Evolutionary conservation across 37 sponge, comb jelly and placozoan species (phyloP), one percentile per base, ranked within the genome.

Genomic region (Beroe ovata): DNA sequence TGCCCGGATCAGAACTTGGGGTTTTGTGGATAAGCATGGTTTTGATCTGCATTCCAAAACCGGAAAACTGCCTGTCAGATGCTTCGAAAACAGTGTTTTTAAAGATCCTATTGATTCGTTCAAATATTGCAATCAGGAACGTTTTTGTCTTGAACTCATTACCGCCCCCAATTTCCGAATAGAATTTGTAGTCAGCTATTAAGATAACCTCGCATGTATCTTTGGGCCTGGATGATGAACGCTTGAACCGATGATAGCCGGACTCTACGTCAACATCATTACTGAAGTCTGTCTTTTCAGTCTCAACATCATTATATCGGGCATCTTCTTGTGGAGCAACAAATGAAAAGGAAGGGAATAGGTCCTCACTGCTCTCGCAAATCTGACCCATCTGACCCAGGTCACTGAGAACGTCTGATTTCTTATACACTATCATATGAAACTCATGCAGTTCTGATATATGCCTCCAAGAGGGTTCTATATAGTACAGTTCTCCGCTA

Each of bases 141-240:
- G 39, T 62, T 61, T 63, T 64, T 0, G 90, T 90, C 25, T 54
- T 28, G 23, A 23, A 72, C 19, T 37, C 54, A 23, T 66, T 38
- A 4, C 69, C 6, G 1, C 54, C 54, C 0, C 90, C 90, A 36
- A 90, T 59, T 54, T 19, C 29, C 2, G 42, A 34, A 72, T 66
- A 71, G 30, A 90, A 90, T 22, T 64, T 90, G 54, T 90, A 41
- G 59, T 90, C 90, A 6, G 90, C 90, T 8, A 90, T 59, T 59
- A 90, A 38, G 19, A 66, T 39, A 4, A 90, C 71, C 20, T 64
- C 59, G 29, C 90, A 90, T 2, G 90, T 90, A 47, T 90, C 29
- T 19, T 28, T 11, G 1, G 47, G 35, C 38, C 25, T 37, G 3
- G 64, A 60, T 16, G 62, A n/a, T 8, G 64, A 28, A 6, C 90